Evolutionary conservation across 92 coral and sea anemone species (phyloP), one percentile per base, ranked within the genome.

Genomic region (Metridium senile): DNA sequence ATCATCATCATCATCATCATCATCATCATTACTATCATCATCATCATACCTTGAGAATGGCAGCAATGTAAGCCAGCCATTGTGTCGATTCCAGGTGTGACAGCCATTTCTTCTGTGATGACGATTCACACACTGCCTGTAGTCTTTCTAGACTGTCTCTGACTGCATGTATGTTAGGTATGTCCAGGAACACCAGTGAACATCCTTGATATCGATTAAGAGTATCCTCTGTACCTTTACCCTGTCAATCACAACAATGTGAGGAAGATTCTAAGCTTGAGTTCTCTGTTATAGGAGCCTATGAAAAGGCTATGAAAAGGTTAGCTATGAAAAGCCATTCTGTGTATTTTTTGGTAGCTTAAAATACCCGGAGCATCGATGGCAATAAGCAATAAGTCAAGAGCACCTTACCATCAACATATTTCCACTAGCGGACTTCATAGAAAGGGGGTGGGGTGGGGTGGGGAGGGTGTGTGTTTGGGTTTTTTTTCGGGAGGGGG

Each of bases 81-180:
- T 93, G 98, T 11, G 99, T 89, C 8, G 99, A 93, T 68, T 96
- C 99, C 1, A 96, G 87, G 64, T 96, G 99, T 20, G 97, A 92
- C 22, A 92, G 89, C 99, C 99, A 96, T 72, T 96, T 96, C 80
- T 91, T 96, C 83, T 96, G 97, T 22, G 99, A 93, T 2, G 98
- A 90, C 0, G 97, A 89, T 70, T 89, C 96, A 43, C 99, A 96
- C 65, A 93, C 97, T 11, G 89, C 93, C 75, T 89, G 97, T 32
- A 95, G 90, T 71, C 97, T 85, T 71, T 89, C 96, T 27, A 95
- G 79, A 66, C 99, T 95, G 76, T 95, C 99, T 33, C 99, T 81
- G 7, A 92, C 99, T 8, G 99, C 99, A 57, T 95, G 99, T 52
- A 95, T 95, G 43, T 95, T 95, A 7, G 99, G 90, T 39, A 95